phyloP scores from a whole-genome alignment of 2,797 vertebrate genomes.

The Streptopelia turtur region DNA sequence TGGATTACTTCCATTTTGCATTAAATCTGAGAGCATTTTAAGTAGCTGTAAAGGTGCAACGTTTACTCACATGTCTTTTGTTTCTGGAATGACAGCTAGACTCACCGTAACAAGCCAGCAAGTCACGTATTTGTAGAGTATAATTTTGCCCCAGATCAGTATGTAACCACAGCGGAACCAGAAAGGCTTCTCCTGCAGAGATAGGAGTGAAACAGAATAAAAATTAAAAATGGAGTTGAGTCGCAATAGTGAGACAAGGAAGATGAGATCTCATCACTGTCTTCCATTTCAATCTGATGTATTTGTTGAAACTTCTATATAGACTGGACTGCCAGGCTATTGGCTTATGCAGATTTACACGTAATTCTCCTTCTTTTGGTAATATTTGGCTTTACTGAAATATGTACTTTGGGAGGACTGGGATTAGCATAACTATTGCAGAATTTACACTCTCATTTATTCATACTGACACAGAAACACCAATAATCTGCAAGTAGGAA shows the following conservation, averaged over 20 bases:
- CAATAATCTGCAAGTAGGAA: not conserved
- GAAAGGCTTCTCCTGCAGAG: conserved; percentile 86
- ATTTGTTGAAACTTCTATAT: not conserved
- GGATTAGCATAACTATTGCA: not conserved
- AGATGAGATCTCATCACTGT: not conserved
- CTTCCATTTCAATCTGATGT: not conserved
- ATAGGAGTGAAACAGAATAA: not conserved
- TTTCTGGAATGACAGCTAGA: not conserved
- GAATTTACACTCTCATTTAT: not conserved
- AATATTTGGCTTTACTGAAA: not conserved
- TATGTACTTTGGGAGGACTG: not conserved
- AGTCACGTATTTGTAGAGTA: conserved; percentile 96
- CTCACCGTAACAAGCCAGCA: conserved; percentile 98
- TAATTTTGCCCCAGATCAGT: conserved; percentile 92
- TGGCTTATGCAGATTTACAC: not conserved
- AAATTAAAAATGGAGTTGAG: not conserved
- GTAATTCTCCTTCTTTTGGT: not conserved
- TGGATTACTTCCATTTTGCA: not conserved
- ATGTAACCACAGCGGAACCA: conserved; percentile 96
- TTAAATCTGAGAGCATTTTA: not conserved
- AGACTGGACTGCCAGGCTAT: not conserved
- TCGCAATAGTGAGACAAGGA: not conserved
- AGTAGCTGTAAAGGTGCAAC: not conserved
- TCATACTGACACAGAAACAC: not conserved
- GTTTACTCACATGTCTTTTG: not conserved